Evolutionary conservation across 2,888 invertebrate species (phyloP), one percentile per base, ranked within the genome.

Genomic region (Sphecodes monilicornis): DNA sequence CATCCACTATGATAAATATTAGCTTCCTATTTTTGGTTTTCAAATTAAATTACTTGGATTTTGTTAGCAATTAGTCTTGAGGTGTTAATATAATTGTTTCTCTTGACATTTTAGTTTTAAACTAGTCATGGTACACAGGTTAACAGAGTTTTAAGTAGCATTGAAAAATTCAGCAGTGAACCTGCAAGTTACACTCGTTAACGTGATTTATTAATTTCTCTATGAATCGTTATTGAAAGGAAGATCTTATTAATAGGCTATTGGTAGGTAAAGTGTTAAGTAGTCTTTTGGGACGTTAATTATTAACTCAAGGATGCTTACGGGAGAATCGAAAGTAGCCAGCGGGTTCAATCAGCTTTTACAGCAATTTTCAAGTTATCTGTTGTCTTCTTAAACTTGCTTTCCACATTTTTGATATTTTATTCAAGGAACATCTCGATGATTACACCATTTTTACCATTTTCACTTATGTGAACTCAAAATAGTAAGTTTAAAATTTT

Each of bases 171-270:
- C 54, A 54, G n/a, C 11, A 54, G 54, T 3, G 54, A 11, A 54
- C 54, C n/a, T n/a, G n/a, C 54, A 54, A 54, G 54, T n/a, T 8
- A 3, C 54, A n/a, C n/a, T 4, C n/a, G 54, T 54, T 10, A 54
- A 54, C 3, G 3, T 54, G 54, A 54, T n/a, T 54, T 54, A 54
- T 10, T 54, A n/a, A 54, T 54, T 11, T 54, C n/a, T 54, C 54
- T 54, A 54, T 54, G 54, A 54, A 54, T 54, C 54, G 54, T 54
- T 54, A 54, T 54, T 11, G 54, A 54, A 54, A 54, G 54, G 54
- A 54, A 54, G 3, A 54, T 54, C 54, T 11, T 2, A 54, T 54
- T 54, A 54, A 43, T n/a, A 54, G 54, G 11, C 54, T 54, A 54
- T 11, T 54, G 54, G 10, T 54, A n/a, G 11, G 54, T 54, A 54